Conservation (phyloP, 2,113 vertebrate genomes). For the Chlorodrepanis virens region DNA sequence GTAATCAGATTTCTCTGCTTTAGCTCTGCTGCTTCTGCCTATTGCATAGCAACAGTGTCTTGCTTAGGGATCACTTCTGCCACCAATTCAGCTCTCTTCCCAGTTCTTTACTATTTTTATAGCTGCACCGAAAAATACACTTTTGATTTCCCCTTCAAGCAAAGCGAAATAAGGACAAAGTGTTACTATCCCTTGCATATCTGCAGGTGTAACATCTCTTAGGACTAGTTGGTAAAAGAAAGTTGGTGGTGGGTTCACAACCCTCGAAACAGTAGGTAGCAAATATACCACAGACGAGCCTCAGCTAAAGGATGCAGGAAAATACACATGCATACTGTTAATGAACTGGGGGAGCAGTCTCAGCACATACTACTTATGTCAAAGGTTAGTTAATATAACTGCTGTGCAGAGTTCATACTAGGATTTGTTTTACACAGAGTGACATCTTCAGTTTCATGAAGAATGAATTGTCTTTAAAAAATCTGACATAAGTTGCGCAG, state of each 20-base stretch:
- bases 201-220: constrained; percentile 41
- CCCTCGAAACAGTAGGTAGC: constrained; percentile 23
- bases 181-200: constrained; percentile 53
- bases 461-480: neutral
- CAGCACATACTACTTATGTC: constrained; percentile 30
- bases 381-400: constrained; percentile 55
- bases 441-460: neutral
- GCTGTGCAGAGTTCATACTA: neutral
- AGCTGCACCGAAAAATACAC: constrained; percentile 70
- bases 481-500: neutral
- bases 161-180: constrained; percentile 60
- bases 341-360: constrained; percentile 15
- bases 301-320: constrained; percentile 41
- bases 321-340: constrained; percentile 53
- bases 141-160: constrained; percentile 64
- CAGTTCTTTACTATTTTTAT: constrained; percentile 13
- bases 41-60: neutral
- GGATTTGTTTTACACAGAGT: neutral
- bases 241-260: constrained; percentile 5
- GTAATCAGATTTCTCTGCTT: neutral
- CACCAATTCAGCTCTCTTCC: neutral
- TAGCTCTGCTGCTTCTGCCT: neutral
- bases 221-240: constrained; percentile 66
- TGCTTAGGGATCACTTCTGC: neutral
- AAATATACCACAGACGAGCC: constrained; percentile 15